Percentiles rank a stretch among this genome's conserved stretches.
phyloP scores from a whole-genome alignment of 2,113 vertebrate genomes.

The Platysternon megacephalum region DNA sequence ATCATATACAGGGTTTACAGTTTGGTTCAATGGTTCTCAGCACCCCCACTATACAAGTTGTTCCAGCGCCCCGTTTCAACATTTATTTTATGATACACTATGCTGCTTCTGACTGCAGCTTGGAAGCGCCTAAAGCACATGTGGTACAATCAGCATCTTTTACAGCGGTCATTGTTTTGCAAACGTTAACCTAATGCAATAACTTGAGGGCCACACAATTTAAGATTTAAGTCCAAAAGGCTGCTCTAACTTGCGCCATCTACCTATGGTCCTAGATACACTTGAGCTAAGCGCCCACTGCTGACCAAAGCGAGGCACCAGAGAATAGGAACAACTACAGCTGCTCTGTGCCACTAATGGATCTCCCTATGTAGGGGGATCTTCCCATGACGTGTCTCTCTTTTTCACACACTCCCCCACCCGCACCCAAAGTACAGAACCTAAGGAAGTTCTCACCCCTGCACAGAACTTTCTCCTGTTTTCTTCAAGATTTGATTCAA shows the following conservation, averaged over 20 bases:
- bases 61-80: background rate
- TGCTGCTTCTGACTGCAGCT: background rate
- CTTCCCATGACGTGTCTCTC: background rate
- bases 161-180: background rate
- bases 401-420: background rate
- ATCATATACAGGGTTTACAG: no score
- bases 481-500: background rate
- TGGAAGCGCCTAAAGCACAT: background rate
- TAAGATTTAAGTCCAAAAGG: background rate
- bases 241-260: background rate
- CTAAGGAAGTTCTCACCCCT: background rate
- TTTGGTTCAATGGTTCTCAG: no score
- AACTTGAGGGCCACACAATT: rapidly evolving
- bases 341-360: rapidly evolving
- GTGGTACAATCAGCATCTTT: background rate
- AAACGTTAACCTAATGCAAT: background rate
- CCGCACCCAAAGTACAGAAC: background rate
- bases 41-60: no score
- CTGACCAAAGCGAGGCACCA: background rate
- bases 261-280: background rate
- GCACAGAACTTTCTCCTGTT: background rate
- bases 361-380: background rate
- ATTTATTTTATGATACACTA: background rate
- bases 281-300: rapidly evolving
- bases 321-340: rapidly evolving